A percentile compares a stretch with the other conserved stretches of the same genome.
These are phyloP conservation scores for Plebejus melissa DNA, from an alignment of 2,888 invertebrate species.

Conservation along the genomic window DNA sequence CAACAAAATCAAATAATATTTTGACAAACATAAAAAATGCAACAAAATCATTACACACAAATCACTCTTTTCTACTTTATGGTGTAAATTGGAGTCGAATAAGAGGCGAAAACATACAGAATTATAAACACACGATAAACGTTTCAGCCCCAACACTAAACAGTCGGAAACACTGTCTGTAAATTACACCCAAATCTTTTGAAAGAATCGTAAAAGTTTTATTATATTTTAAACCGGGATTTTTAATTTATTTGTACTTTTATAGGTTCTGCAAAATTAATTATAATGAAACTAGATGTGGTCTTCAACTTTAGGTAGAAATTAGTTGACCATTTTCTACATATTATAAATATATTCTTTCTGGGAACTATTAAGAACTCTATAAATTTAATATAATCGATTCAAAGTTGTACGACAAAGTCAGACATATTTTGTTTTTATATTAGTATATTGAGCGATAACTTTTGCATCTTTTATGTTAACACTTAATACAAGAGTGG, in stretches of 20 bases:
- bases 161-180: background rate
- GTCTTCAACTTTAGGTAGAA: too few relatives aligned
- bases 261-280: background rate
- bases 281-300: background rate
- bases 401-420: too few relatives aligned
- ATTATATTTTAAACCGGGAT: background rate
- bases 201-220: background rate
- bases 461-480: too few relatives aligned
- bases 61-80: background rate
- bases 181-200: background rate
- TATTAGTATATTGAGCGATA: too few relatives aligned
- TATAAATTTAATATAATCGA: too few relatives aligned
- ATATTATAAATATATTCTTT: too few relatives aligned
- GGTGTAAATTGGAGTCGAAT: background rate
- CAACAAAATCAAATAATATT: background rate
- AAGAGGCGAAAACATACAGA: background rate
- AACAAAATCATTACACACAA: background rate
- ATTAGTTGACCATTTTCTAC: too few relatives aligned
- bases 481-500: too few relatives aligned
- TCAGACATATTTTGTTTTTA: too few relatives aligned
- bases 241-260: background rate
- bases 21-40: too few relatives aligned
- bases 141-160: background rate
- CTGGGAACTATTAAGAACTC: too few relatives aligned
- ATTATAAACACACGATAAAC: slow-evolving; percentile 5